Evolutionary conservation across 2,888 invertebrate species (phyloP).

Genomic region (Trissolcus brochymenae): DNA sequence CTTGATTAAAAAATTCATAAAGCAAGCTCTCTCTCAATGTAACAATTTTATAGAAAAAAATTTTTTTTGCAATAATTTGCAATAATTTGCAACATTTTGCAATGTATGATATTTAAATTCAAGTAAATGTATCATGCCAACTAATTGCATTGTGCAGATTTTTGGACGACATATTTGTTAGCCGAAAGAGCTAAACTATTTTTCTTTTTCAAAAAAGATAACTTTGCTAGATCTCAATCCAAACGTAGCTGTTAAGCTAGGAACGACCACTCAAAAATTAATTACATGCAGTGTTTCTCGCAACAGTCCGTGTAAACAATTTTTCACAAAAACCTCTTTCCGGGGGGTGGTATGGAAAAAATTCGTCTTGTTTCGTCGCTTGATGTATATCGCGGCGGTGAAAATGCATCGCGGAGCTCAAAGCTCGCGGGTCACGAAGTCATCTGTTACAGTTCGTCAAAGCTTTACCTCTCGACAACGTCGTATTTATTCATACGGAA

Average conservation of each 20-base stretch:
- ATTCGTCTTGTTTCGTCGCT: conserved; percentile 14
- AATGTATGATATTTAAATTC: too few species aligned
- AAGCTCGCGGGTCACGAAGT: conserved; percentile 52
- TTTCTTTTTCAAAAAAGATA: background rate
- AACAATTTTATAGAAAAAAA: too few species aligned
- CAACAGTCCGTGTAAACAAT: conserved; percentile 3
- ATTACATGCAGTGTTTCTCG: conserved; percentile 12
- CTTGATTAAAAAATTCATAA: too few species aligned
- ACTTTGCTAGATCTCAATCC: conserved; percentile 6
- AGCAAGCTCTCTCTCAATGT: too few species aligned
- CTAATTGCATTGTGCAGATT: too few species aligned
- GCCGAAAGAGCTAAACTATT: too few species aligned
- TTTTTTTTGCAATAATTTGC: too few species aligned
- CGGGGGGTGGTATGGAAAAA: conserved; percentile 19
- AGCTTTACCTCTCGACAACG: conserved; percentile 42
- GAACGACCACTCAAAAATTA: conserved; percentile 19
- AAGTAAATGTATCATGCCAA: too few species aligned
- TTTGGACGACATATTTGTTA: too few species aligned
- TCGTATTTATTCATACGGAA: conserved; percentile 62
- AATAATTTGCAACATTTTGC: too few species aligned
- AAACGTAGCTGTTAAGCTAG: background rate
- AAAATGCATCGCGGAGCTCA: conserved; percentile 23
- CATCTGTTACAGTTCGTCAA: conserved; percentile 64
- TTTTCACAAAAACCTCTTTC: background rate
- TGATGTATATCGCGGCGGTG: background rate